Evolutionary conservation across 2,888 invertebrate species (phyloP), one percentile per base, ranked within the genome.

Genomic region (Acanthococcus lagerstroemiae): DNA sequence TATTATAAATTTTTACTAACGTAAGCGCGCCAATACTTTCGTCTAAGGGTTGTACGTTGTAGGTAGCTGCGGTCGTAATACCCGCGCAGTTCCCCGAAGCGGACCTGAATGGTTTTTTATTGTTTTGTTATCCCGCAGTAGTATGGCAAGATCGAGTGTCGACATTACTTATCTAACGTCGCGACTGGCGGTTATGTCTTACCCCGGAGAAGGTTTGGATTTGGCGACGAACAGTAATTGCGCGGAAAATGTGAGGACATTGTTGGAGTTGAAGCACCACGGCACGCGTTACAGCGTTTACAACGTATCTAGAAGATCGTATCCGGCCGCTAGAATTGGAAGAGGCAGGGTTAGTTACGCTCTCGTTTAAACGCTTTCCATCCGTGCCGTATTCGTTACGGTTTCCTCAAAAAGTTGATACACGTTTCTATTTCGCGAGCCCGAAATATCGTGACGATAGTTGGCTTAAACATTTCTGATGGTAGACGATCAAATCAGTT

Each of bases 101-200:
- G n/a, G n/a, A n/a, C n/a, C n/a, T n/a, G n/a, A n/a, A n/a, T n/a
- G n/a, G n/a, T n/a, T n/a, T n/a, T n/a, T n/a, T n/a, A n/a, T n/a
- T n/a, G 15, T 17, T 12, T 37, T 7, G 5, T 15, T 3, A n/a
- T n/a, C n/a, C n/a, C n/a, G 30, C 76, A 86, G 85, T 74, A 86
- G 87, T 54, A 92, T 93, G 77, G 88, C 27, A 25, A 5, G 87
- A 72, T 86, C 85, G 57, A 95, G 95, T 77, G 78, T 95, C 73
- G 95, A 96, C 75, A 87, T 95, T 65, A 90, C 87, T 74, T 94
- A 94, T 76, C 84, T 96, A 70, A 95, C 95, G 9, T 90, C 93
- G 57, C 83, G 95, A 67, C 79, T 96, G 66, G 81, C 91, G 73
- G 91, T 95, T 19, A 95, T 96, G 92, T 94, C 95, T 5, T 94